Base-by-base conservation (phyloP, 2,797 vertebrate species). In the Hoplostethus mediterraneus region DNA sequence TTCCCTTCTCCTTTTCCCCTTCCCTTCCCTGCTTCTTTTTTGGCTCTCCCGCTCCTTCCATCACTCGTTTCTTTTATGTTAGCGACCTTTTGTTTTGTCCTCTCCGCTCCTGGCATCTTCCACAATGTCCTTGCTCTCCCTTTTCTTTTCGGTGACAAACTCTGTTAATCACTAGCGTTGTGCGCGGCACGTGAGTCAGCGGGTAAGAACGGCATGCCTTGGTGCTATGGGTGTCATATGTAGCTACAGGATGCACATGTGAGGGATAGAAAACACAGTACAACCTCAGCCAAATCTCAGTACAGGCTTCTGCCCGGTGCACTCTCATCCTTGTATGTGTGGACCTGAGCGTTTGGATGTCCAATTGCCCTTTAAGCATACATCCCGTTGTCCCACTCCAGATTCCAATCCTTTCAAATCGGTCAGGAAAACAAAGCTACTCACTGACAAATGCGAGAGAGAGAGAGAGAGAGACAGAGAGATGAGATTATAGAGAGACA, bases 11-110 rank as follows among this genome's bases (percentile, higher is more conserved):
- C 21, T 13, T 25, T n/a, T n/a, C n/a, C 10, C 6, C 6, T 3
- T 17, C 48, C 9, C 6, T 3, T 17, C 3, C 17, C n/a, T 3
- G n/a, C 14, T 48, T 64, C 48, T 14, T 16, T 33, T 54, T 76
- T 42, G 48, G 25, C 57, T 62, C 59, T 45, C 8, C 67, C 47
- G 17, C 47, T 49, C 14, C 5, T 51, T 44, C 13, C n/a, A 16
- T 13, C 9, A n/a, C 25, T 65, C 12, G 6, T 57, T 62, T 56
- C 17, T 30, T 21, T 63, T 28, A 33, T 33, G 17, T 49, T 36
- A 33, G 4, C 36, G 44, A 9, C 54, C 55, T 71, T 64, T 81
- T 25, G 61, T 68, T 52, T 68, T 36, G 64, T 62, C 33, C 61
- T 69, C 62, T 17, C 40, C 48, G 60, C 14, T 38, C 6, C n/a